Conservation (phyloP, 2,113 vertebrate species). For the Aramus guarauna region DNA sequence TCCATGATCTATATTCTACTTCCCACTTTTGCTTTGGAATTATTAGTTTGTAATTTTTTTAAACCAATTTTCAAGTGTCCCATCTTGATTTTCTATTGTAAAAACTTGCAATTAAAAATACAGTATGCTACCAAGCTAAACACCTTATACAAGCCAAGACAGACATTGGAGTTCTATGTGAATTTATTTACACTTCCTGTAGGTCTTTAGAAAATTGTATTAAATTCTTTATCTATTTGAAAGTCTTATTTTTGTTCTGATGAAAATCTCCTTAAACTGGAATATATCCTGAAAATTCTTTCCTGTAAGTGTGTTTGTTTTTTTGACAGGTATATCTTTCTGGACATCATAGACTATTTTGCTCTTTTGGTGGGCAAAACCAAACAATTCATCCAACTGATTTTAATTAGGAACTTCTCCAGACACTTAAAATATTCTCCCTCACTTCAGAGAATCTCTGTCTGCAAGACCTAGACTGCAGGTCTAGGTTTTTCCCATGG, state of each 20-base stretch:
- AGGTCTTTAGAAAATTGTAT: not conserved
- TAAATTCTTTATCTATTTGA: not conserved
- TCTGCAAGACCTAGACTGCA: not conserved
- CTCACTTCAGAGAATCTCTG: not conserved
- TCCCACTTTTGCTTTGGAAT: not conserved
- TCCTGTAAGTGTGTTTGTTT: not conserved
- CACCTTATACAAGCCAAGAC: not conserved
- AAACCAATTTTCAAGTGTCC: not conserved
- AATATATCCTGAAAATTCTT: not conserved
- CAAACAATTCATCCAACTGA: not conserved
- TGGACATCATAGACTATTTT: not conserved
- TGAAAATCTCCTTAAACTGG: not conserved
- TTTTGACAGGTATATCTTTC: not conserved
- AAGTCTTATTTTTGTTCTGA: not conserved
- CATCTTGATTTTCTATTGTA: not conserved
- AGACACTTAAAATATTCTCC: not conserved
- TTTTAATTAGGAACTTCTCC: not conserved
- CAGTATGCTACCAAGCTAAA: not conserved
- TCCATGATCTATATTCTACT: not conserved
- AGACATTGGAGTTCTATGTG: rapidly evolving
- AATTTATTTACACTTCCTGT: not conserved
- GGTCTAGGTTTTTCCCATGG: not conserved
- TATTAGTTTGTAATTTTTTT: not conserved
- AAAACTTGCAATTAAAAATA: not conserved
- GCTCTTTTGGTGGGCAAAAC: not conserved